Base-by-base conservation (phyloP, 2,797 vertebrate genomes). In the Kryptolebias ocellatus region DNA sequence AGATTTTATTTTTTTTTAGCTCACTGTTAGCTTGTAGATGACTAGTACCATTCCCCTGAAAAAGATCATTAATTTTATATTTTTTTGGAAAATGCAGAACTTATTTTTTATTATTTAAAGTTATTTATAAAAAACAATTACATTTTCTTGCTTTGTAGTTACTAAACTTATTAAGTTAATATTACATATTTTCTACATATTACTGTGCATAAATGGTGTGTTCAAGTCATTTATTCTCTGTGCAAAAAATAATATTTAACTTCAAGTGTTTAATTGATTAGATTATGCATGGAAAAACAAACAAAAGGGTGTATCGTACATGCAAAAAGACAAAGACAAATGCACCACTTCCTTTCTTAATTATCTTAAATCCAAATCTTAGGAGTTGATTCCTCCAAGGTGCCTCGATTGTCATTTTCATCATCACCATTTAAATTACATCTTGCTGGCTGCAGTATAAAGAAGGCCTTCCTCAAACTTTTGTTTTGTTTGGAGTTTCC, bases 401-500 rank as follows among this genome's bases (percentile, higher is more conserved):
- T 56, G 56, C 53, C 58, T 34, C 11, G 12, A 28, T 62, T 68
- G 65, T 73, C 79, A 72, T 66, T 80, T 68, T 47, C 58, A 45
- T 42, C 10, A 29, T 58, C 71, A 18, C 45, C 60, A 79, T 78
- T 76, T 61, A 63, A 72, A 74, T 81, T 77, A 67, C 49, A 34
- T 68, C 58, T 28, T 60, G 68, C 20, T 4, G 34, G 53, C 68
- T 70, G 68, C 74, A 27, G 63, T 53, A 61, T 82, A 85, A 85
- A 83, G 72, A 83, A 71, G 62, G 77, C 53, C 39, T 67, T 73
- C 76, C 76, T 78, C 67, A 66, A 82, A 81, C 64, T 78, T 80
- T 75, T 78, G 72, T 80, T 78, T 82, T 73, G 67, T 84, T 69
- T 79, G 63, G 63, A 81, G 68, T 78, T 79, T 61, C 66, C 66